These are phyloP conservation scores for Terrapene triunguis DNA, from an alignment of 2,113 vertebrate genomes.

Conservation along the genomic window DNA sequence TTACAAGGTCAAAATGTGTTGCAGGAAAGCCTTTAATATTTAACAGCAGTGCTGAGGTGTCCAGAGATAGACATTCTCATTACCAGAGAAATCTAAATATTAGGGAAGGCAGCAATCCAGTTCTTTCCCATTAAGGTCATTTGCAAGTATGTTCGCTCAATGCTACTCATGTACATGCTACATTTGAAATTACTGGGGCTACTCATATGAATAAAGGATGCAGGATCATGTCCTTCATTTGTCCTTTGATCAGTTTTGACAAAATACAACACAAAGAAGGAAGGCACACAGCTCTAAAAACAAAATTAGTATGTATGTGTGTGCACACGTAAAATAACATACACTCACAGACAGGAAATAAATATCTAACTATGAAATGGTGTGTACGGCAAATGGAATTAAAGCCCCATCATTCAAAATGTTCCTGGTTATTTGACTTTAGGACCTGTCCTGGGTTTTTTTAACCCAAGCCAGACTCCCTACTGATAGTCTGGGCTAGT, in stretches of 20 bases:
- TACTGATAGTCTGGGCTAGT: not conserved
- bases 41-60: not conserved
- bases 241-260: not conserved
- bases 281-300: not conserved
- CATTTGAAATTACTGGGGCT: not conserved
- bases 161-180: not conserved
- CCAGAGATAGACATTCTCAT: not conserved
- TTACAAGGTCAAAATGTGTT: not conserved
- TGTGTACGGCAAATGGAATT: not conserved
- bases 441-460: not conserved
- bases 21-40: not conserved
- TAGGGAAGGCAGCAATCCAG: not conserved
- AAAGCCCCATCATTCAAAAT: not conserved
- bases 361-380: not conserved
- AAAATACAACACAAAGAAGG: not conserved
- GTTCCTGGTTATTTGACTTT: not conserved
- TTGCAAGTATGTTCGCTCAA: not conserved
- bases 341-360: not conserved
- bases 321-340: not conserved
- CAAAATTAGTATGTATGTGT: not conserved
- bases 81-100: not conserved
- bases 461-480: not conserved
- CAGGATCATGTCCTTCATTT: not conserved
- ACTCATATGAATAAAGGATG: rapidly evolving
- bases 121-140: constrained; percentile 1